Conservation (phyloP, 2,797 vertebrate species). For the Tenualosa ilisha region DNA sequence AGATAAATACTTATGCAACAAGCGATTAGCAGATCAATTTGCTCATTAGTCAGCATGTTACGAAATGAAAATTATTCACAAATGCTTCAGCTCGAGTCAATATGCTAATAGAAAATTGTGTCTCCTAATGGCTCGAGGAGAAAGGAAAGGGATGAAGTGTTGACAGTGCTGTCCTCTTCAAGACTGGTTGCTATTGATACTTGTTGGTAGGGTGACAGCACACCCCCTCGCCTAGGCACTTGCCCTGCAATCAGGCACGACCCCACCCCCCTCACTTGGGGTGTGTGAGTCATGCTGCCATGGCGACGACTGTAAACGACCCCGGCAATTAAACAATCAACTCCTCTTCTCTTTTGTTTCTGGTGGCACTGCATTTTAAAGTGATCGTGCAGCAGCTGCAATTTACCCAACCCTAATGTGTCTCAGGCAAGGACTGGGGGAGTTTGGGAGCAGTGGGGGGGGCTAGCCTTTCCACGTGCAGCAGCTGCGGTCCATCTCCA, state of each 20-base stretch:
- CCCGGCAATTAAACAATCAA: slow-evolving; percentile 87
- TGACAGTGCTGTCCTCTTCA: neutral
- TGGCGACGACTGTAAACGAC: slow-evolving; percentile 73
- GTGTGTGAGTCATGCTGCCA: slow-evolving; percentile 73
- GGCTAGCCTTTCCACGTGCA: neutral
- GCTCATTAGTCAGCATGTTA: slow-evolving; percentile 4
- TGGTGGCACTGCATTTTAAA: slow-evolving; percentile 69
- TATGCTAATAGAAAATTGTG: neutral
- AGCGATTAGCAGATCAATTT: neutral
- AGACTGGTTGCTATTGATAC: slow-evolving; percentile 18
- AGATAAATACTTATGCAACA: neutral
- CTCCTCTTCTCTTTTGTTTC: slow-evolving; percentile 75
- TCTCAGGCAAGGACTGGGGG: slow-evolving; percentile 64
- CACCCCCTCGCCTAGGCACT: slow-evolving; percentile 38
- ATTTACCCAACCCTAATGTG: slow-evolving; percentile 76
- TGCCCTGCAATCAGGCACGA: slow-evolving; percentile 67
- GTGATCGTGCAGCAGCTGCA: slow-evolving; percentile 66
- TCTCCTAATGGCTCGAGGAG: neutral
- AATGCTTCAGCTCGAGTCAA: neutral
- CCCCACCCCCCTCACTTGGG: slow-evolving; percentile 49
- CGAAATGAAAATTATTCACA: neutral
- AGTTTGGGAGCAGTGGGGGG: neutral
- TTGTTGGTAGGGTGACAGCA: slow-evolving; percentile 29
- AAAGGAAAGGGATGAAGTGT: neutral
- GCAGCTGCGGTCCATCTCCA: slow-evolving; percentile 63